Evolutionary conservation across 2,888 invertebrate species (phyloP), one percentile per base, ranked within the genome.

Genomic region (Plagodis dolabraria): DNA sequence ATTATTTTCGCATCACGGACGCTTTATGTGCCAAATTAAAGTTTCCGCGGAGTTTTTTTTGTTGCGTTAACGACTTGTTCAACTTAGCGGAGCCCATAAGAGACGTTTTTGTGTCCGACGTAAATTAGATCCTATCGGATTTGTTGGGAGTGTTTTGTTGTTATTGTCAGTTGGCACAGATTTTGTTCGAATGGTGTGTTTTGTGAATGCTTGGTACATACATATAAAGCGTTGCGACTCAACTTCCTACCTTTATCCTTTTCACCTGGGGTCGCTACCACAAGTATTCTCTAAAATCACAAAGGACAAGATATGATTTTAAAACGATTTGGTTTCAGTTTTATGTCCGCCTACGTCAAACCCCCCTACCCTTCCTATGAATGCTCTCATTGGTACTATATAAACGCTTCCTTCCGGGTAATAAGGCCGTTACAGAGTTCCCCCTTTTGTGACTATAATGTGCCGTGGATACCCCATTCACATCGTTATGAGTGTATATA

Each of bases 21-120:
- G 70, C 71, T 78, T 75, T 76, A 71, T 74, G 74, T 72, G 71
- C 70, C 68, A 76, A 77, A 77, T 77, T 77, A 76, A 78, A 80
- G 72, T 77, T 76, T 68, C 63, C 63, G 60, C 60, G 62, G 63
- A 74, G 72, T 70, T 77, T 76, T 22, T 22, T 77, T 77, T 72
- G 67, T 70, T 59, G 56, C 69, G 72, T 73, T 80, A 81, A 80
- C 76, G 79, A 79, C 75, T 74, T 76, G 72, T 75, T 72, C 68
- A 68, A 74, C 71, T 74, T 74, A 68, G 68, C 68, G 62, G 67
- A 60, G 71, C 66, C 45, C 68, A 71, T 72, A 73, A 76, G 76
- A 75, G 78, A 75, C 70, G 68, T 67, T 75, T 74, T 74, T 74
- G 74, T 73, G 72, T 70, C 64, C 61, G 71, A 63, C 69, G 71